These are phyloP conservation scores for Orientallactaga bullata DNA, from an alignment of 2,113 vertebrate genomes.

Conservation along the genomic window DNA sequence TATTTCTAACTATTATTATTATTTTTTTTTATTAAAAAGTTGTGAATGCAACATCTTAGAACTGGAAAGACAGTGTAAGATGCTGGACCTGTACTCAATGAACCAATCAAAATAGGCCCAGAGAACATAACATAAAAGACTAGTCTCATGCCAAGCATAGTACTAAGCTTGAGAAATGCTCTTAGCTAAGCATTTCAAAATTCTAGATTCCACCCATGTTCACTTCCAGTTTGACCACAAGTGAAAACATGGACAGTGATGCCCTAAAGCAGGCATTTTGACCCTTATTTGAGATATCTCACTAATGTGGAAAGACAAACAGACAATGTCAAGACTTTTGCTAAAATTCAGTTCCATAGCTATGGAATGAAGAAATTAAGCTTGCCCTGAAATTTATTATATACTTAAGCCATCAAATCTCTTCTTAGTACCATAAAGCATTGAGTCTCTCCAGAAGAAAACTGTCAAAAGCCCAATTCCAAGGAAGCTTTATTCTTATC, in stretches of 20 bases:
- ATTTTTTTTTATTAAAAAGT: neutral
- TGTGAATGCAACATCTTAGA: conserved; percentile 39
- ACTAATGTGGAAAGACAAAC: conserved; percentile 36
- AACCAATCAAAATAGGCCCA: neutral
- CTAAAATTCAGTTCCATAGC: conserved; percentile 31
- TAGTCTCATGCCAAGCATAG: conserved; percentile 11
- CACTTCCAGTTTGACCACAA: conserved; percentile 14
- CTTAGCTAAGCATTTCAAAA: conserved; percentile 40
- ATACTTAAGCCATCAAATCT: conserved; percentile 37
- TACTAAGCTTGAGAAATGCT: conserved; percentile 12
- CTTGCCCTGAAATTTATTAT: neutral
- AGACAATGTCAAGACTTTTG: neutral
- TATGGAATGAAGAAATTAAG: conserved; percentile 46
- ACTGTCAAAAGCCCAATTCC: conserved; percentile 51
- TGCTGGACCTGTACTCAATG: conserved; percentile 22
- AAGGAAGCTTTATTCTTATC: conserved; percentile 1
- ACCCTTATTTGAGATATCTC: neutral
- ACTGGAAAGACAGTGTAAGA: conserved; percentile 42
- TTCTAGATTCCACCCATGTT: conserved; percentile 47
- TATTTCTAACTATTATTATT: conserved; percentile 57
- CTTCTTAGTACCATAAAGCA: neutral
- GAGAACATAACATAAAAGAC: neutral
- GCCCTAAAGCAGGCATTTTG: conserved; percentile 8
- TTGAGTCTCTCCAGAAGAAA: conserved; percentile 39
- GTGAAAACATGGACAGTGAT: neutral